A percentile compares a stretch with the other conserved stretches of the same genome.
These are phyloP conservation scores for Salvator merianae DNA, from an alignment of 2,113 vertebrate genomes.

Conservation along the genomic window DNA sequence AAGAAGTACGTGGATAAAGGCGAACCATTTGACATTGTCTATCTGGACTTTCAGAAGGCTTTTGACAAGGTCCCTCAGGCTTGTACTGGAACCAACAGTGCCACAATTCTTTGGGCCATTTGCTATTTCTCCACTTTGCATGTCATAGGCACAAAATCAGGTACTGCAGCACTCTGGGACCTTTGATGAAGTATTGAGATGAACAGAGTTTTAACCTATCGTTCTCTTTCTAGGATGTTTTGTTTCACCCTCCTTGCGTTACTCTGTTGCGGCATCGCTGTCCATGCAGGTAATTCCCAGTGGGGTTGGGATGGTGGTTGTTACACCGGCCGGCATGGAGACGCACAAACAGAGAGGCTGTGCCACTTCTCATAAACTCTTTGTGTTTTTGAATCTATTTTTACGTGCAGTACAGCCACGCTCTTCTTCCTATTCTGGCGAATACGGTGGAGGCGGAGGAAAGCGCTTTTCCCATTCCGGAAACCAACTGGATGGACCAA, in stretches of 20 bases:
- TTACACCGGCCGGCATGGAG: no score
- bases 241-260: constrained; percentile 34
- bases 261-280: constrained; percentile 49
- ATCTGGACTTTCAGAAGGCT: no score
- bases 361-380: not conserved
- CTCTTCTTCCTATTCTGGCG: constrained; percentile 66
- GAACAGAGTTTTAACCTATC: not conserved
- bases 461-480: constrained; percentile 67
- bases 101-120: not conserved
- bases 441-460: constrained; percentile 64
- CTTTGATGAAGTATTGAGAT: not conserved
- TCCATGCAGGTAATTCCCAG: constrained; percentile 49
- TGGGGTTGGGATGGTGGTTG: not conserved
- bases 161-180: no score
- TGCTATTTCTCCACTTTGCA: not conserved
- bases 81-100: no score
- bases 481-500: constrained; percentile 67
- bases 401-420: constrained; percentile 46
- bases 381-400: not conserved
- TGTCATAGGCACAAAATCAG: no score
- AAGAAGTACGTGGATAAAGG: no score
- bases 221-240: constrained; percentile 47
- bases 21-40: no score
- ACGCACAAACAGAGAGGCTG: not conserved
- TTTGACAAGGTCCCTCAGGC: no score